These are phyloP conservation scores for Lydus trimaculatus DNA, from an alignment of 2,888 invertebrate species.

Conservation along the genomic window DNA sequence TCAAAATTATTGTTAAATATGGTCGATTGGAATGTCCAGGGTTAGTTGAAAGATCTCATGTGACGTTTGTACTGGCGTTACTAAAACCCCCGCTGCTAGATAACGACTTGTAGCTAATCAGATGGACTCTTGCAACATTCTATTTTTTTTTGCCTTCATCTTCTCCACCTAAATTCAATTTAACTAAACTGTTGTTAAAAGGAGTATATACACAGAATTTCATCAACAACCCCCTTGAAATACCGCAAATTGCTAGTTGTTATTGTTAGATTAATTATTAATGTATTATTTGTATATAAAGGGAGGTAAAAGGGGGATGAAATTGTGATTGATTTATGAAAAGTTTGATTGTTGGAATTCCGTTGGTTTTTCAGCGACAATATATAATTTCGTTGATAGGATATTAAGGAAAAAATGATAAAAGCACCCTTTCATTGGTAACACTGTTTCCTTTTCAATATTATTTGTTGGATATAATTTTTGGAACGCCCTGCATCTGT, in stretches of 20 bases:
- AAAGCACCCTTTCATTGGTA: conserved; percentile 18
- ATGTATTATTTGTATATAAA: neutral
- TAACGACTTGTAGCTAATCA: conserved; percentile 57
- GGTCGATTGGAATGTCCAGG: conserved; percentile 53
- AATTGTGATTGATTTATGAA: neutral
- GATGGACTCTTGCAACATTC: conserved; percentile 35
- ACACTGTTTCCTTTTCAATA: conserved; percentile 26
- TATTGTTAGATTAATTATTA: neutral
- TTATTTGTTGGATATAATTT: conserved; percentile 16
- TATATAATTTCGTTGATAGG: neutral
- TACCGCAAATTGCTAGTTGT: conserved; percentile 5
- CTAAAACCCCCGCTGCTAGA: conserved; percentile 52
- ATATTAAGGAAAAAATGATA: conserved; percentile 13
- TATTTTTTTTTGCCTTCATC: neutral
- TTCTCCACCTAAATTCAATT: neutral
- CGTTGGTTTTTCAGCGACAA: neutral
- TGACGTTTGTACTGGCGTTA: conserved; percentile 53
- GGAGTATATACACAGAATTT: neutral
- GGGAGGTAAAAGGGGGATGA: neutral
- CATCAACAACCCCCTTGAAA: neutral
- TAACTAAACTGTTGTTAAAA: too few relatives aligned
- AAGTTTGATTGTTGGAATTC: neutral
- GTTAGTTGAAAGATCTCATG: conserved; percentile 54
- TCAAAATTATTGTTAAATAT: conserved; percentile 23
- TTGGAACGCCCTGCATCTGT: conserved; percentile 30